A percentile compares a stretch with the other conserved stretches of the same genome.
Evolutionary conservation across 2,113 vertebrate species (phyloP).

Genomic region (Ictidomys tridecemlineatus): DNA sequence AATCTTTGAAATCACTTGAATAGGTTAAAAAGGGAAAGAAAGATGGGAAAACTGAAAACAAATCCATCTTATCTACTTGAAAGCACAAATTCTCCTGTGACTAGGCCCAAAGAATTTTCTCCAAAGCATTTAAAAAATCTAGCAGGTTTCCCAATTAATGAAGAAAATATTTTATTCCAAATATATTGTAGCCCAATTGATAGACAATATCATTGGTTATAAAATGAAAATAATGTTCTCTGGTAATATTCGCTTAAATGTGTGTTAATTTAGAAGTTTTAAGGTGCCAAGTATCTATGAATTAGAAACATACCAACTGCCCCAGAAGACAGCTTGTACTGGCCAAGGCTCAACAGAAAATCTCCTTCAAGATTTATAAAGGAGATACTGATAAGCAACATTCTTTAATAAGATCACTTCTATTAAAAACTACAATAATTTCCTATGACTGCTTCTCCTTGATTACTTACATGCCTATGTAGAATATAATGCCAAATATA

Average conservation of each 20-base stretch:
- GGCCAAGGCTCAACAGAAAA: background rate
- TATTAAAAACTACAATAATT: background rate
- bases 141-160: background rate
- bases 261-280: background rate
- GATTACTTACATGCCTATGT: background rate
- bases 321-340: background rate
- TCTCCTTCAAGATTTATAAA: conserved; percentile 33
- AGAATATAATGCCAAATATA: background rate
- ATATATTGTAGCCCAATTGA: background rate
- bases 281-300: background rate
- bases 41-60: background rate
- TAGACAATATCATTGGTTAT: background rate
- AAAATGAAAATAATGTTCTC: background rate
- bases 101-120: background rate
- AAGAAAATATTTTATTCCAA: conserved; percentile 24
- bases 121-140: background rate
- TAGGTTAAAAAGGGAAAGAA: background rate
- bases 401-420: background rate
- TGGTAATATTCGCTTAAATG: background rate
- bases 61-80: background rate
- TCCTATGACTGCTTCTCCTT: background rate
- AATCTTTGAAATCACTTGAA: background rate
- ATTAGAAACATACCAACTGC: background rate
- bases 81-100: background rate
- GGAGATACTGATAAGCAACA: background rate